Percentiles rank a stretch among this genome's conserved stretches.
phyloP scores from a whole-genome alignment of 2,113 vertebrate species.

The Thalassoma bifasciatum region DNA sequence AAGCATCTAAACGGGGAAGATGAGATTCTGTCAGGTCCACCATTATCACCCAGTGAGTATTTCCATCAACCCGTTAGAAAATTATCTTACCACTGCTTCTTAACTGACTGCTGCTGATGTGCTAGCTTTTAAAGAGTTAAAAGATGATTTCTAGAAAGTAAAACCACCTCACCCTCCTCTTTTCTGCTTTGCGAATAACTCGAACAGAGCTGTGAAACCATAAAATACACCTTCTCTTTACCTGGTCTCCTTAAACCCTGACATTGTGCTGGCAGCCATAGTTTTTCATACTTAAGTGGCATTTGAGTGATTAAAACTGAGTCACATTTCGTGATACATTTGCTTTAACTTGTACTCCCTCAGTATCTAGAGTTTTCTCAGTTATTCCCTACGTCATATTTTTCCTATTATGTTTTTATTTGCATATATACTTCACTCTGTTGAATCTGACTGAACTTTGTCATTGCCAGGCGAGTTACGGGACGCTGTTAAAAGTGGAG shows the following conservation, averaged over 20 bases:
- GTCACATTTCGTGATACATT: no score
- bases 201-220: no score
- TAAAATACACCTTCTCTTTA: no score
- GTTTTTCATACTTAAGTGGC: neutral
- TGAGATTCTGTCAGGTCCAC: slow-evolving; percentile 83
- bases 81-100: neutral
- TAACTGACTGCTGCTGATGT: neutral
- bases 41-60: slow-evolving; percentile 89
- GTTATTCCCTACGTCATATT: no score
- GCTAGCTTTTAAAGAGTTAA: neutral
- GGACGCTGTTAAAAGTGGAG: slow-evolving; percentile 95
- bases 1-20: slow-evolving; percentile 95
- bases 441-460: neutral
- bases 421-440: neutral
- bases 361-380: no score
- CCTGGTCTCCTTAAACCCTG: no score
- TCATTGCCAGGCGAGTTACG: slow-evolving; percentile 87
- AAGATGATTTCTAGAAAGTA: neutral
- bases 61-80: neutral
- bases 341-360: no score
- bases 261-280: neutral
- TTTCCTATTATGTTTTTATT: no score
- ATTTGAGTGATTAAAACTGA: neutral
- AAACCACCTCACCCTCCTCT: no score
- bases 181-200: no score